Base-by-base conservation (phyloP, 2,797 vertebrate species). In the Aotus griseimembra region DNA sequence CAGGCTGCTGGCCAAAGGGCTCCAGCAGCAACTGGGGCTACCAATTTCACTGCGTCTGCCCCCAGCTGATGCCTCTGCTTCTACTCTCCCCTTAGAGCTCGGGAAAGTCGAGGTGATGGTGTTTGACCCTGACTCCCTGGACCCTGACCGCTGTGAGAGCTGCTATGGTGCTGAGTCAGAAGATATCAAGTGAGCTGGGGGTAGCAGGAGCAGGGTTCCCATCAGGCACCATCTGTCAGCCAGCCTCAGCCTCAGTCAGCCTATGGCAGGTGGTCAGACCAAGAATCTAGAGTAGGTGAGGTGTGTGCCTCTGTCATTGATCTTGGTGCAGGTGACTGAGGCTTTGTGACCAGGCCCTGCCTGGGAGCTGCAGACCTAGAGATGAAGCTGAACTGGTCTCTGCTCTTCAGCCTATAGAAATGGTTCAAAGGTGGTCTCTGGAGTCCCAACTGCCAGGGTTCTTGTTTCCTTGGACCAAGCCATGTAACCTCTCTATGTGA, bases 101-200 rank as follows among this genome's bases (percentile, higher is more conserved):
- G 99, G 99, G 19, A 99, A 99, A 96, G 99, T 99, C 5, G 99
- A 99, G 48, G 99, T 99, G 4, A 99, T 99, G 77, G 96, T 98
- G 41, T 99, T 99, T 98, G 99, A 99, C 98, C 99, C 99, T 20
- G 99, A 98, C 95, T 99, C 99, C 3, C 98, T 99, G 98, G 99
- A 99, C 97, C 99, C 99, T 1, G 98, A 99, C 88, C 99, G 99
- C 95, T 99, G 99, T 3, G 99, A 99, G 98, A 99, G 99, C 98
- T 99, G 99, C 98, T 99, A 99, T 0, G 99, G 99, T 81, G 99
- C 99, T 0, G 99, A 99, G 97, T 99, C 99, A 0, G 99, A 99
- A 10, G 99, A 99, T 93, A 99, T 99, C 57, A 99, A 99, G 99
- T 99, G 98, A 99, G 99, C 39, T 11, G 48, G 41, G 77, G 58